These are phyloP conservation scores for Cebidichthys violaceus DNA, from an alignment of 2,113 vertebrate genomes.

Conservation along the genomic window DNA sequence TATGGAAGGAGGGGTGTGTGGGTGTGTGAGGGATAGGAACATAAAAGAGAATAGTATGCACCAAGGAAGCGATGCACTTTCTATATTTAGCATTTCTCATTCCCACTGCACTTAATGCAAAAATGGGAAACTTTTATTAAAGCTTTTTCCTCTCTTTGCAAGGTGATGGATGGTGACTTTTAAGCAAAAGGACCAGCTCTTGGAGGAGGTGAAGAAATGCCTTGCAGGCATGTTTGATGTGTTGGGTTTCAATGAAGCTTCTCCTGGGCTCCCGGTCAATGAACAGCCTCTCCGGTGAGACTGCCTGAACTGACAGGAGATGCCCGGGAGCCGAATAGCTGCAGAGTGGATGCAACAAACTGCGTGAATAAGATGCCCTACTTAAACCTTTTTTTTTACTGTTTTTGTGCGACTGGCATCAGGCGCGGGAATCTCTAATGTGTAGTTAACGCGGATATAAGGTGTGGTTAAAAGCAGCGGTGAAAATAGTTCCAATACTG, in stretches of 20 bases:
- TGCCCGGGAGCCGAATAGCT: slow-evolving; percentile 58
- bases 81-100: slow-evolving; percentile 11
- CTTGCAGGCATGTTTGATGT: slow-evolving; percentile 67
- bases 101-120: background rate
- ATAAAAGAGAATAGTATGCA: background rate
- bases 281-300: slow-evolving; percentile 48
- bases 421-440: background rate
- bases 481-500: background rate
- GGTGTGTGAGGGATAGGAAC: background rate
- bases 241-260: slow-evolving; percentile 68
- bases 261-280: slow-evolving; percentile 51
- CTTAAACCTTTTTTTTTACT: slow-evolving; percentile 38
- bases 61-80: background rate
- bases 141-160: slow-evolving; percentile 20
- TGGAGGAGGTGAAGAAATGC: slow-evolving; percentile 55
- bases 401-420: slow-evolving; percentile 36
- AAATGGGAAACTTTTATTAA: background rate
- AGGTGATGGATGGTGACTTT: slow-evolving; percentile 25
- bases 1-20: background rate
- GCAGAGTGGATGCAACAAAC: slow-evolving; percentile 43
- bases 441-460: background rate
- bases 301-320: slow-evolving; percentile 57
- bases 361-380: slow-evolving; percentile 35
- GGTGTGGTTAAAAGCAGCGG: background rate
- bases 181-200: slow-evolving; percentile 48